Conservation (phyloP, 1,140 invertebrate species). For the Amphibalanus amphitrite region DNA sequence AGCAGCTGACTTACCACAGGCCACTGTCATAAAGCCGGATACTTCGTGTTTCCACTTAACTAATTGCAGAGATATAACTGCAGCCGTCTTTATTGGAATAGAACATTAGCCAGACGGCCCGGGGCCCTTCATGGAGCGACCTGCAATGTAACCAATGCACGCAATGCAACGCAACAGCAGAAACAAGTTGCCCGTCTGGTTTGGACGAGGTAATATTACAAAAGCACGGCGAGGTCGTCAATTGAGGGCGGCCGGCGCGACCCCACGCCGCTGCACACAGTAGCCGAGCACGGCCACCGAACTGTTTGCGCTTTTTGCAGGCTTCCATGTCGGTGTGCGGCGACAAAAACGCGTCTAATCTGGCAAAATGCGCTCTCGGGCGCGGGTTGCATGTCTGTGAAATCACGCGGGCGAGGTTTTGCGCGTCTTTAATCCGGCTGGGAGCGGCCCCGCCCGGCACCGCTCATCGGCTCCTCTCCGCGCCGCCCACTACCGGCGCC, state of each 20-base stretch:
- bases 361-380: background rate
- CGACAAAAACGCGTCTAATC: background rate
- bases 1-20: background rate
- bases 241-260: too few relatives aligned
- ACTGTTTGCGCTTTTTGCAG: background rate
- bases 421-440: background rate
- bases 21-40: background rate
- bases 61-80: background rate
- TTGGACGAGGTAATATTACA: too few relatives aligned
- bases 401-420: background rate
- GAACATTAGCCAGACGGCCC: background rate
- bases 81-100: background rate
- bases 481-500: too few relatives aligned
- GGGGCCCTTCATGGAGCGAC: too few relatives aligned
- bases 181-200: too few relatives aligned
- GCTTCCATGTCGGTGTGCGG: background rate
- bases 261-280: background rate
- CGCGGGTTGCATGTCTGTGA: background rate
- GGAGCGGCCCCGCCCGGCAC: too few relatives aligned
- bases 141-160: too few relatives aligned
- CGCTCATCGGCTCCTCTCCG: too few relatives aligned
- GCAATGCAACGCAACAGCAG: too few relatives aligned
- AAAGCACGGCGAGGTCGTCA: too few relatives aligned
- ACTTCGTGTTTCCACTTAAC: background rate
- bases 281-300: background rate